Base-by-base conservation (phyloP, 1,140 invertebrate species). In the Sipha flava region DNA sequence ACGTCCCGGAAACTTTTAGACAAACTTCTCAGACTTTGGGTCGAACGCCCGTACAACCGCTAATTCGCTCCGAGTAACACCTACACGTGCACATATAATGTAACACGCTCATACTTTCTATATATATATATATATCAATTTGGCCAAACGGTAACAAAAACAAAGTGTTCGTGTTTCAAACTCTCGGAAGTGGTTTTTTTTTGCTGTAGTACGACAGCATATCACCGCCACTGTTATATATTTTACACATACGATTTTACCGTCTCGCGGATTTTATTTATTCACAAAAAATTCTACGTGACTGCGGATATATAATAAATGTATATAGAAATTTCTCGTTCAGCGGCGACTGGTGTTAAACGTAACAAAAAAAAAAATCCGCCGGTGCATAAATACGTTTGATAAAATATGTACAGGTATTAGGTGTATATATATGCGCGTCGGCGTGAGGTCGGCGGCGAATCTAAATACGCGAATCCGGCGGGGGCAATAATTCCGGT, bases 401-500 rank as follows among this genome's bases (percentile, higher is more conserved):
- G 54, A 59, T 14, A 26, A n/a, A n/a, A n/a, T n/a, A n/a, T n/a
- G n/a, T 29, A 57, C 16, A 26, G 9, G 29, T 14, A 31, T 49
- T 18, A 29, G 16, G n/a, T 31, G 14, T 73, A 52, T 23, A 43
- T 31, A 29, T 72, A 34, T 59, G 23, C 26, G 7, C 54, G 54
- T 57, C 16, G 37, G 47, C 70, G 45, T 31, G 34, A 16, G 4
- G 47, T 18, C n/a, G 73, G 57, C 52, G 72, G 72, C 72, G 21
- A 75, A 75, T 75, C 49, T 75, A 75, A 77, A 77, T 75, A 75
- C 23, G 29, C 73, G 73, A 77, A 77, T 77, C 73, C 73, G 73
- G 73, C 70, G n/a, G n/a, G 29, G 40, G 40, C 73, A 57, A 77
- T 77, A 77, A 77, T 77, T 77, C 73, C 73, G 16, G 31, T 77